Conservation (phyloP, 92 coral and sea anemone species). For the Virgularia gustaviana region DNA sequence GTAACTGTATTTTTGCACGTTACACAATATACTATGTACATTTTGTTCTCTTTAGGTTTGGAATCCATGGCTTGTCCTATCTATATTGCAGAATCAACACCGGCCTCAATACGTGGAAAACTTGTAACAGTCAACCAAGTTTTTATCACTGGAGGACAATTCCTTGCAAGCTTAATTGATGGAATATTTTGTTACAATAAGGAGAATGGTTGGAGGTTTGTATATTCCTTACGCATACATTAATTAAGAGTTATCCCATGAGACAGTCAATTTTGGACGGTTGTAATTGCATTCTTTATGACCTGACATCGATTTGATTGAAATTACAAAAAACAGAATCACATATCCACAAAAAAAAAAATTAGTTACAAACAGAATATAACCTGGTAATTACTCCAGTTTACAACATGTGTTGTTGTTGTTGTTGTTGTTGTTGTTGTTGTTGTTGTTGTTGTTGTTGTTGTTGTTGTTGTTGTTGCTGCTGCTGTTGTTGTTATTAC, state of each 20-base stretch:
- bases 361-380: background rate
- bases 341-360: background rate
- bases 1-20: background rate
- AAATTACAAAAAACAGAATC: background rate
- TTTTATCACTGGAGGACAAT: constrained; percentile 82
- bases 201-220: constrained; percentile 91
- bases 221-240: too few species aligned
- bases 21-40: background rate
- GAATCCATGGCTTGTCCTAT: constrained; percentile 72
- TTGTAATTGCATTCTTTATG: background rate
- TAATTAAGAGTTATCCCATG: too few species aligned
- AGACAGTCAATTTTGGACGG: too few species aligned
- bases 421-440: too few species aligned
- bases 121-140: constrained; percentile 57
- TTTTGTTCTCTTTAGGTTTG: constrained; percentile 45
- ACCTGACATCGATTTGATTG: background rate
- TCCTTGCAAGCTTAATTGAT: constrained; percentile 74
- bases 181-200: constrained; percentile 59
- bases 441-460: too few species aligned
- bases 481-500: too few species aligned
- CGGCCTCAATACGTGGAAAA: constrained; percentile 67
- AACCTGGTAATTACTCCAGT: too few species aligned
- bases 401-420: too few species aligned
- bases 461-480: too few species aligned
- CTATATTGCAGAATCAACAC: constrained; percentile 89